phyloP scores from a whole-genome alignment of 2,888 invertebrate species.

The Andrena hattorfiana region DNA sequence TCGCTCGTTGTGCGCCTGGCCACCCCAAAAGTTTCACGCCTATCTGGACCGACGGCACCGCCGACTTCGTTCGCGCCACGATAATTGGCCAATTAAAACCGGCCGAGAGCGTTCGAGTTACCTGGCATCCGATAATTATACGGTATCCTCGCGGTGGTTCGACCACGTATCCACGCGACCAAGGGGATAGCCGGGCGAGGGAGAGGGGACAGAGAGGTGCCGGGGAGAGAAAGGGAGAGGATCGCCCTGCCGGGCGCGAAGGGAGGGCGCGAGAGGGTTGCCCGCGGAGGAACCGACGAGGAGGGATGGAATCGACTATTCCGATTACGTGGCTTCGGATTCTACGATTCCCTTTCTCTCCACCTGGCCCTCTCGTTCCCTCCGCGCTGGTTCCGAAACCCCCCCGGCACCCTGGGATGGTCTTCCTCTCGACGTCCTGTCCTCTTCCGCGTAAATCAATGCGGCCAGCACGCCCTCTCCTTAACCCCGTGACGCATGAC shows the following conservation, averaged over 20 bases:
- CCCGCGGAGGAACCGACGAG: slow-evolving; percentile 64
- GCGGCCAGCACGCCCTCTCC: slow-evolving; percentile 77
- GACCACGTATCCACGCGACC: slow-evolving; percentile 81
- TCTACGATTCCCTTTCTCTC: slow-evolving; percentile 58
- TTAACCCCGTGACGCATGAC: slow-evolving; percentile 76
- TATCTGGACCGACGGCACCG: slow-evolving; percentile 81
- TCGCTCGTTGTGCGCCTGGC: slow-evolving; percentile 78
- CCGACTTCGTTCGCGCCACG: slow-evolving; percentile 82
- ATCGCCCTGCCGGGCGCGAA: slow-evolving; percentile 10
- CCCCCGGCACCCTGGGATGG: background rate
- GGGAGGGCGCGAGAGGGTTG: slow-evolving; percentile 39
- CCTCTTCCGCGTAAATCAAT: slow-evolving; percentile 78
- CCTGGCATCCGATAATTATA: slow-evolving; percentile 83
- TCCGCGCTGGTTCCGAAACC: background rate
- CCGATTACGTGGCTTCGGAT: slow-evolving; percentile 81
- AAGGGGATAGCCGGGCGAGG: slow-evolving; percentile 45
- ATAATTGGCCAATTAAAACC: slow-evolving; percentile 85
- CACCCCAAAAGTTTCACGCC: slow-evolving; percentile 84
- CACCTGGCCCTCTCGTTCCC: slow-evolving; percentile 27
- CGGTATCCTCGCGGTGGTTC: slow-evolving; percentile 80
- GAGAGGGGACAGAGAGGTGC: slow-evolving; percentile 27
- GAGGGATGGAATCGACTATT: slow-evolving; percentile 80
- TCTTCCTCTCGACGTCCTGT: slow-evolving; percentile 52
- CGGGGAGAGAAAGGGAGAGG: slow-evolving; percentile 33
- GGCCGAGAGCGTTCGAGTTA: slow-evolving; percentile 79